phyloP scores from a whole-genome alignment of 1,140 invertebrate species.

The Laodelphax striatellus region DNA sequence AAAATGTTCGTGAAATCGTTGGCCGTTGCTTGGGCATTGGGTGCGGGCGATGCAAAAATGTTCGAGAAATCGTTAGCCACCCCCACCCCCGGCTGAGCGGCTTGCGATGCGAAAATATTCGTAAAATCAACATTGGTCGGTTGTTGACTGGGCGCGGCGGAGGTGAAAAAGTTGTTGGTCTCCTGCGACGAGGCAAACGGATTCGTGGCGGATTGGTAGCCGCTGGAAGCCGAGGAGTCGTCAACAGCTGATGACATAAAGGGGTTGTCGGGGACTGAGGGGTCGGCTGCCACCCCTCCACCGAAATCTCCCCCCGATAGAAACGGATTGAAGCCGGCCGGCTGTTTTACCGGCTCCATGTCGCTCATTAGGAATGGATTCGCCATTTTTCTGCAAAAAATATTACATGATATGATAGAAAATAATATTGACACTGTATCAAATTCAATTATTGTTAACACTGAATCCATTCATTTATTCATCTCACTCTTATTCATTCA shows the following conservation, averaged over 20 bases:
- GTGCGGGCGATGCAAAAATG: background rate
- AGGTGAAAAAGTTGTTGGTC: conserved; percentile 15
- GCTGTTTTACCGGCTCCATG: conserved; percentile 30
- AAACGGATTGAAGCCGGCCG: conserved; percentile 55
- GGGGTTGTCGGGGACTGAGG: conserved; percentile 42
- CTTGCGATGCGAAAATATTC: conserved; percentile 18
- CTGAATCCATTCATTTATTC: too few relatives aligned
- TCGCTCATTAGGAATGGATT: conserved; percentile 71
- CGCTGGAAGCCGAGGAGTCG: conserved; percentile 16
- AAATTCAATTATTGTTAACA: too few relatives aligned
- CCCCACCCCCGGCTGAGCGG: background rate
- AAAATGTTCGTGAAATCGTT: background rate
- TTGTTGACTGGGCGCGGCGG: background rate
- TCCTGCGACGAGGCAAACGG: conserved; percentile 41
- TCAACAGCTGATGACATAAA: conserved; percentile 30
- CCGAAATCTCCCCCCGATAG: conserved; percentile 42
- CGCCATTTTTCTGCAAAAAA: conserved; percentile 23
- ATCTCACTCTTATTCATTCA: too few relatives aligned
- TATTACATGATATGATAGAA: background rate
- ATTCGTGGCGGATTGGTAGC: conserved; percentile 32
- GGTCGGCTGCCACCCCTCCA: conserved; percentile 21
- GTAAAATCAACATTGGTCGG: conserved; percentile 15
- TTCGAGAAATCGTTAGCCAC: conserved; percentile 8
- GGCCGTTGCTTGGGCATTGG: background rate
- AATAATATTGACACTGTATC: background rate